These are phyloP conservation scores for Cercocebus atys DNA, from an alignment of 2,113 vertebrate genomes.

Conservation along the genomic window DNA sequence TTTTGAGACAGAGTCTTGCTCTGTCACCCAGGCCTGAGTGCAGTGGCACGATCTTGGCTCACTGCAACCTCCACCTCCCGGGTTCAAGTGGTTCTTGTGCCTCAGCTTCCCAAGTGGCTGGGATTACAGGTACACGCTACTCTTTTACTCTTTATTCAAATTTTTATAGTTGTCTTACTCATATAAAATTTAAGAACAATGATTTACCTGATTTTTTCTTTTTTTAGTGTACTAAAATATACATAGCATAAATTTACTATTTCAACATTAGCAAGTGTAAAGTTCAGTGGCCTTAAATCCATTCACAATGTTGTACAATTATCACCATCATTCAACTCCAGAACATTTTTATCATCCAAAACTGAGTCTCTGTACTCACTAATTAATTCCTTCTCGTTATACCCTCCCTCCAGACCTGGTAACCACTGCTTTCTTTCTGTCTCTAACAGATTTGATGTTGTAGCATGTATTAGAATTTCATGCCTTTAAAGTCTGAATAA, in stretches of 20 bases:
- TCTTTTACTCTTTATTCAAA: background rate
- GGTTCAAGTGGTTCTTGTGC: too few species aligned
- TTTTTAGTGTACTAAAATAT: background rate
- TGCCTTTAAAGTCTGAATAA: background rate
- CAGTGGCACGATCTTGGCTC: too few species aligned
- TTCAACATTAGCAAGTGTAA: background rate
- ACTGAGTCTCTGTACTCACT: background rate
- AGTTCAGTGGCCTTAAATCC: background rate
- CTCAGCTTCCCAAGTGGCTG: too few species aligned
- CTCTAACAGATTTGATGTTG: background rate
- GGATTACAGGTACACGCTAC: too few species aligned
- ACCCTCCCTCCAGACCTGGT: background rate
- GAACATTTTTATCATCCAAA: background rate
- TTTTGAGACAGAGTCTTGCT: too few species aligned
- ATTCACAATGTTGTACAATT: background rate
- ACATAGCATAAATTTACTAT: too few species aligned
- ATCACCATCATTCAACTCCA: background rate
- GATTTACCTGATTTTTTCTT: background rate
- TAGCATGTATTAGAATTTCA: background rate
- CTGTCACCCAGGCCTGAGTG: too few species aligned
- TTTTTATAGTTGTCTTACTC: background rate
- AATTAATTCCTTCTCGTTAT: background rate
- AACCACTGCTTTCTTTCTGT: background rate
- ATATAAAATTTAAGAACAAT: background rate
- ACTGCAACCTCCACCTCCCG: too few species aligned